phyloP scores from a whole-genome alignment of 1,140 invertebrate genomes.

The Pantala flavescens region DNA sequence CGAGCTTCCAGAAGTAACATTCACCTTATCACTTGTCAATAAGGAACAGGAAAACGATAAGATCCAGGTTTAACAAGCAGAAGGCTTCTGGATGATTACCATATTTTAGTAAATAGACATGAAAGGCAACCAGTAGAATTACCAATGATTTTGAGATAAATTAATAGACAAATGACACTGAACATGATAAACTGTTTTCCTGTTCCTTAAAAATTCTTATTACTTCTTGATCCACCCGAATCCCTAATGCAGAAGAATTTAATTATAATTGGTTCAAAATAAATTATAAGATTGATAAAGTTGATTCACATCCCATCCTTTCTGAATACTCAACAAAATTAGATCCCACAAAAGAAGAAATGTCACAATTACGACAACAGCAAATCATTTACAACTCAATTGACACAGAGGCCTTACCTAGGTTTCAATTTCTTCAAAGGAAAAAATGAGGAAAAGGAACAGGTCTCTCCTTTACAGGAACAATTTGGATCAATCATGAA shows the following conservation, averaged over 20 bases:
- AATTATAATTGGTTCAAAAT: neutral
- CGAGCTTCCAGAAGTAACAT: neutral
- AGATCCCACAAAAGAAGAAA: neutral
- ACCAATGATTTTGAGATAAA: too few species aligned
- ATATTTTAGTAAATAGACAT: neutral
- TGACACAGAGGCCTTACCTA: neutral
- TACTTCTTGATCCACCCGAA: neutral
- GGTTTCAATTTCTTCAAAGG: neutral
- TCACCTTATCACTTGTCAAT: neutral
- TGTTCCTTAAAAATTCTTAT: neutral
- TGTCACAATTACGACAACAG: neutral
- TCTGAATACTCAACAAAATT: neutral
- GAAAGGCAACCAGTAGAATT: neutral
- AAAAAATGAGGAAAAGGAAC: neutral
- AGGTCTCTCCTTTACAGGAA: neutral
- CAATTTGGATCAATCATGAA: neutral
- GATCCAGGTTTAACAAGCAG: neutral
- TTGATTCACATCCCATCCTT: neutral
- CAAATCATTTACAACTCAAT: neutral
- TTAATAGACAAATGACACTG: neutral
- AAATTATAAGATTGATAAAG: neutral
- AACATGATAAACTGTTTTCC: neutral
- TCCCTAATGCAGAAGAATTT: neutral
- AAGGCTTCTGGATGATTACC: neutral
- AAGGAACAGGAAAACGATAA: neutral